A percentile compares a stretch with the other conserved stretches of the same genome.
Conservation (phyloP, 2,113 vertebrate species). For the Donacobius atricapilla region DNA sequence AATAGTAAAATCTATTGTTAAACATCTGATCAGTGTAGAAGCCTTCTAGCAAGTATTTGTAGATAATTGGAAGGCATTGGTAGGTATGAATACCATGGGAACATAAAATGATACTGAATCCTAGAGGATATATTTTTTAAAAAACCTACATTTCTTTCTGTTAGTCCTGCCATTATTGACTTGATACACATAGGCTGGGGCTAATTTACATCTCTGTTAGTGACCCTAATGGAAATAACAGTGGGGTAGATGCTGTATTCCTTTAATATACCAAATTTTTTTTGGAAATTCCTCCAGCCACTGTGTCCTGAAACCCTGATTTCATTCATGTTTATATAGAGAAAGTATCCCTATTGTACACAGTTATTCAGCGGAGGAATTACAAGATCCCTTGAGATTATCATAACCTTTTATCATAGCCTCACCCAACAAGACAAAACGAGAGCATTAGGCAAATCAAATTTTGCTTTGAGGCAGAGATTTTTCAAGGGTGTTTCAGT, state of each 20-base stretch:
- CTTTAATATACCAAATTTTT: neutral
- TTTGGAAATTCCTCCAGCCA: neutral
- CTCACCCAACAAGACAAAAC: slow-evolving; percentile 16
- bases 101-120: neutral
- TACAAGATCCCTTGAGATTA: neutral
- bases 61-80: neutral
- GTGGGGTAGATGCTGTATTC: neutral
- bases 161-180: neutral
- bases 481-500: slow-evolving; percentile 12
- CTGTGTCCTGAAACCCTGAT: neutral
- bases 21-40: neutral
- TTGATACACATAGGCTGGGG: neutral
- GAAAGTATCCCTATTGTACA: neutral
- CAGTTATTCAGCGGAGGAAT: neutral
- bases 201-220: neutral
- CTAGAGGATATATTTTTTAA: neutral
- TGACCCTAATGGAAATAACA: neutral
- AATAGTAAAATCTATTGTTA: neutral
- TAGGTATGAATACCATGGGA: neutral
- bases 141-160: neutral
- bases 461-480: slow-evolving; percentile 40
- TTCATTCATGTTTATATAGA: neutral
- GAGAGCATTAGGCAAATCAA: neutral
- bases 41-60: neutral
- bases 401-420: neutral